Percentiles rank a stretch among this genome's conserved stretches.
phyloP scores from a whole-genome alignment of 1,140 invertebrate species.

The Rhopalosiphum padi region DNA sequence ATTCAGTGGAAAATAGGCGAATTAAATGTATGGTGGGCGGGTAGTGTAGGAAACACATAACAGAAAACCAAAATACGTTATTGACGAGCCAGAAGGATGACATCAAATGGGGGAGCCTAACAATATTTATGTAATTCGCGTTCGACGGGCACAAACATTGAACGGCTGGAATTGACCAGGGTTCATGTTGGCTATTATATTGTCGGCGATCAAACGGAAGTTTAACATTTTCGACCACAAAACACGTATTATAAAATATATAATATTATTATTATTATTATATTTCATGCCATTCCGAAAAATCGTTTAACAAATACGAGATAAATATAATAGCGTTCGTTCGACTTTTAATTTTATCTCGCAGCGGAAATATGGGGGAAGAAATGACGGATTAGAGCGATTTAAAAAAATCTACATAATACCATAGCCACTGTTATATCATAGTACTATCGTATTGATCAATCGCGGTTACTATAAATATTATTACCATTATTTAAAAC shows the following conservation, averaged over 20 bases:
- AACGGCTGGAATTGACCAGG: not conserved
- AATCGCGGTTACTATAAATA: not conserved
- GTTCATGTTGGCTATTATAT: conserved; percentile 25
- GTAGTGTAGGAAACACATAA: not conserved
- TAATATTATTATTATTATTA: conserved; percentile 3
- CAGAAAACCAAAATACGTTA: conserved; percentile 14
- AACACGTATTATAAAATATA: not conserved
- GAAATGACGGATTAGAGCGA: not conserved
- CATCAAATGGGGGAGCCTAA: not conserved
- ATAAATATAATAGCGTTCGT: conserved; percentile 1
- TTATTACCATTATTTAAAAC: not conserved
- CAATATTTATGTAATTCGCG: conserved; percentile 31
- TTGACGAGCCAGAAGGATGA: not conserved
- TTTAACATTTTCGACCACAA: not conserved
- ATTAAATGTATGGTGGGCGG: not conserved
- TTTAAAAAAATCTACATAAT: not conserved
- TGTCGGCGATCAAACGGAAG: conserved; percentile 10
- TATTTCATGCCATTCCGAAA: not conserved
- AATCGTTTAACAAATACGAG: not conserved
- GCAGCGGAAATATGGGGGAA: not conserved
- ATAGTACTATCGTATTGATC: not conserved
- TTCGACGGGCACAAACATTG: not conserved
- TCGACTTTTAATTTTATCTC: not conserved
- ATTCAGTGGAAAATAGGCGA: not conserved
- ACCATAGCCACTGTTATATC: not conserved